phyloP scores from a whole-genome alignment of 2,113 vertebrate species.

The Tylochromis polylepis region DNA sequence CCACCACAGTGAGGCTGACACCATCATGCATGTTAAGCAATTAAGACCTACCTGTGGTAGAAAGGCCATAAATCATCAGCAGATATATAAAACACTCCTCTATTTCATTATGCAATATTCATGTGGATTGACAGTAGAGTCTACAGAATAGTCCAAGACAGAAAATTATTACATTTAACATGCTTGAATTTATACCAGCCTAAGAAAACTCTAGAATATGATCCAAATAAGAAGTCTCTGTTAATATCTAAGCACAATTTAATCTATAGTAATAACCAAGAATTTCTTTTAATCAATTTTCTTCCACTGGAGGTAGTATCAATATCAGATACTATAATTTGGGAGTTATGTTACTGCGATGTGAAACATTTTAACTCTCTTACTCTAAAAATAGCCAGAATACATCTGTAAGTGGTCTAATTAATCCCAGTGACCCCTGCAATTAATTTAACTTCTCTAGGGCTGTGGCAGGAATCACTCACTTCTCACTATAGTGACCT shows the following conservation, averaged over 20 bases:
- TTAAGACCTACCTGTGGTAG: conserved; percentile 40
- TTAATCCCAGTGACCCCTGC: neutral
- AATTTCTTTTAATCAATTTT: neutral
- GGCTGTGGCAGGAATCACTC: neutral
- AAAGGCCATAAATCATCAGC: conserved; percentile 56
- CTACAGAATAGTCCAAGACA: conserved; percentile 9
- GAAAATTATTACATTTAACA: neutral
- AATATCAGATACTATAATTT: neutral
- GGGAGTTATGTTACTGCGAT: neutral
- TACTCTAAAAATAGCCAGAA: neutral
- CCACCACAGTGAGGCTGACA: conserved; percentile 56
- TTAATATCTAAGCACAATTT: neutral
- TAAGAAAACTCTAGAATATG: neutral
- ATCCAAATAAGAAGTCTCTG: accelerated
- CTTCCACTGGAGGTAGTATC: neutral
- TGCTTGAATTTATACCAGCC: neutral
- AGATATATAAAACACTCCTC: conserved; percentile 21
- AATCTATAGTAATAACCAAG: neutral
- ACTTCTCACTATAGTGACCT: neutral
- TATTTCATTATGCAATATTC: conserved; percentile 63
- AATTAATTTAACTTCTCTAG: neutral
- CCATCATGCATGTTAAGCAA: conserved; percentile 54
- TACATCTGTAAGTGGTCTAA: neutral
- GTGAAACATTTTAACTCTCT: neutral
- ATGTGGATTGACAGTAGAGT: conserved; percentile 36